A percentile compares a stretch with the other conserved stretches of the same genome.
These are phyloP conservation scores for Dryococelus australis DNA, from an alignment of 2,888 invertebrate species.

Conservation along the genomic window DNA sequence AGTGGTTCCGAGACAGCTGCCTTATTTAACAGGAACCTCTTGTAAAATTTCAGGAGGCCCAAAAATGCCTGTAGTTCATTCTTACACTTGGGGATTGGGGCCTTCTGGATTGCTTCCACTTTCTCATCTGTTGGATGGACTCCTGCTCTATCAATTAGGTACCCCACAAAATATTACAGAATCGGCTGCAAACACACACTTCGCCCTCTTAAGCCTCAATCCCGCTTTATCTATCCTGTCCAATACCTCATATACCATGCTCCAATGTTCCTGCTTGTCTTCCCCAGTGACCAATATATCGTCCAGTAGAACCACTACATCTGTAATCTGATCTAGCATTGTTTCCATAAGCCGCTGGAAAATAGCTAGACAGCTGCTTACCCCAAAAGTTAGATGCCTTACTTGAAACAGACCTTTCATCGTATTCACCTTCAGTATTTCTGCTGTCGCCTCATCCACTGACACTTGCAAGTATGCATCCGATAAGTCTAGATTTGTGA, in stretches of 20 bases:
- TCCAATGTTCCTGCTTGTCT: background rate
- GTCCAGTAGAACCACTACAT: background rate
- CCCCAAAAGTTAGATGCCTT: background rate
- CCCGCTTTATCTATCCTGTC: too few species aligned
- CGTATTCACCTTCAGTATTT: background rate
- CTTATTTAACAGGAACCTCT: background rate
- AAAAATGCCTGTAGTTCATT: too few species aligned
- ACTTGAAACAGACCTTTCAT: background rate
- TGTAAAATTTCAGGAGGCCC: background rate
- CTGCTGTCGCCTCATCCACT: background rate
- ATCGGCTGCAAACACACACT: too few species aligned
- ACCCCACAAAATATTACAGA: too few species aligned
- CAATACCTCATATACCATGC: background rate
- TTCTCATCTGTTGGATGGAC: too few species aligned
- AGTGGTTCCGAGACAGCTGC: background rate
- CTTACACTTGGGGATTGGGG: too few species aligned
- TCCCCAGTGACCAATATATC: background rate
- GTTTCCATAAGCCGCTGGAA: background rate
- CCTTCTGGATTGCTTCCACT: too few species aligned
- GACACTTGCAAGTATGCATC: background rate
- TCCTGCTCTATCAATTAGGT: too few species aligned
- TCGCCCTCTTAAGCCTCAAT: too few species aligned
- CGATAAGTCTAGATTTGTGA: too few species aligned
- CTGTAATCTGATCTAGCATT: background rate
- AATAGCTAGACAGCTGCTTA: too few species aligned